These are phyloP conservation scores for Dioctria linearis DNA, from an alignment of 2,888 invertebrate genomes.

Conservation along the genomic window DNA sequence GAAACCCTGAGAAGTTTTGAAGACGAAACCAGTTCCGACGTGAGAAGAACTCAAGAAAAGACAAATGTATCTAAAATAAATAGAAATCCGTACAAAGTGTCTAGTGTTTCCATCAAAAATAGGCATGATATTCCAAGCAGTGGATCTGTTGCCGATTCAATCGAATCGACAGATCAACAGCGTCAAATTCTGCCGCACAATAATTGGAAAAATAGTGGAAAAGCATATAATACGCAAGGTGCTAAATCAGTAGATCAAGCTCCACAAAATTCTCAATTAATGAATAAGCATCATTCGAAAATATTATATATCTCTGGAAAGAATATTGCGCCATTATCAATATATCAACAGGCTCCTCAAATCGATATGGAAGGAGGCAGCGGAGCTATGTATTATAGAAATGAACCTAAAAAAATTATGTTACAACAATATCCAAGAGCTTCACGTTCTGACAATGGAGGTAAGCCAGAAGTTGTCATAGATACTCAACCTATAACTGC, in stretches of 20 bases:
- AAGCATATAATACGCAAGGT: neutral
- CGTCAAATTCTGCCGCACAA: conserved; percentile 1
- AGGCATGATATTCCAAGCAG: conserved; percentile 5
- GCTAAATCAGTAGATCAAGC: neutral
- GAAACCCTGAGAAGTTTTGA: no score
- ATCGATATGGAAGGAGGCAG: neutral
- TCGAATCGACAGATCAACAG: neutral
- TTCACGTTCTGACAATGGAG: neutral
- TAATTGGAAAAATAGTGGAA: neutral
- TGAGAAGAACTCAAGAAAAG: neutral
- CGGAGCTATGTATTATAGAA: conserved; percentile 5
- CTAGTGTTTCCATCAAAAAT: neutral
- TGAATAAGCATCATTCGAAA: neutral
- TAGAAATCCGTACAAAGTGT: neutral
- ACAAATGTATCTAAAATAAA: neutral
- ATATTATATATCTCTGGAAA: neutral
- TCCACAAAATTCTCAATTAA: neutral
- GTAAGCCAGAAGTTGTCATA: conserved; percentile 13
- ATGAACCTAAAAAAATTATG: neutral
- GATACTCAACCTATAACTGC: conserved; percentile 25
- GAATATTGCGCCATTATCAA: neutral
- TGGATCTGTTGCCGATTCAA: neutral
- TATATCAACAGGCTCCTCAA: neutral
- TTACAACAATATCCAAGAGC: neutral
- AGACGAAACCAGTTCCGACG: no score